Evolutionary conservation across 2,797 vertebrate genomes (phyloP).

Genomic region (Macroramphosus scolopax): DNA sequence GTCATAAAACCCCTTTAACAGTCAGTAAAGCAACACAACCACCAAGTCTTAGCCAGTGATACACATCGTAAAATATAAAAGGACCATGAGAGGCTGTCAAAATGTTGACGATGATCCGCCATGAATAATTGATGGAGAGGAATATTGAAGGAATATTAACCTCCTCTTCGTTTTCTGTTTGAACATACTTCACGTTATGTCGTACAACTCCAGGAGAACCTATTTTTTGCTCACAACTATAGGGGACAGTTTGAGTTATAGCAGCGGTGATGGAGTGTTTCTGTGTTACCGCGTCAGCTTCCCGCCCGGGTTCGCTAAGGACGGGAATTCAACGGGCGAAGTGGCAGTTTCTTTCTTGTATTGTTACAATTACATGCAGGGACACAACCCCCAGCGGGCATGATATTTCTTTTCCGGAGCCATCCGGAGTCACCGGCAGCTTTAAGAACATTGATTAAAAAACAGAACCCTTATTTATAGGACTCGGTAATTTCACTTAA

Average conservation of each 20-base stretch:
- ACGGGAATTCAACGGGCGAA: background rate
- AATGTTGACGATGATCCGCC: background rate
- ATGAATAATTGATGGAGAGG: background rate
- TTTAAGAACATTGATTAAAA: constrained; percentile 3
- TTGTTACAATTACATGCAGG: background rate
- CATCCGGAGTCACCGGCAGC: background rate
- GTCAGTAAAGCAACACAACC: too few species aligned
- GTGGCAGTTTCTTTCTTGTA: background rate
- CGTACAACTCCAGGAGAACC: background rate
- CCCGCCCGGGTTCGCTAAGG: constrained; percentile 1
- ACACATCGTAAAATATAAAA: too few species aligned
- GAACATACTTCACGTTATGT: background rate
- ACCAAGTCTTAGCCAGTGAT: too few species aligned
- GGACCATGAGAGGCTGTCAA: background rate
- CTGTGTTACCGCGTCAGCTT: constrained; percentile 7
- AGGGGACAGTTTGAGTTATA: constrained; percentile 17
- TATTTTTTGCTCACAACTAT: background rate
- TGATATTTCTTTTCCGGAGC: constrained; percentile 2
- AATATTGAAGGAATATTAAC: background rate
- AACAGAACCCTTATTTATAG: background rate
- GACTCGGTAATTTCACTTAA: background rate
- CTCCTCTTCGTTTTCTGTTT: background rate
- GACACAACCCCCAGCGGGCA: background rate
- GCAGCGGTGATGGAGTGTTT: constrained; percentile 1
- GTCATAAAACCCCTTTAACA: too few species aligned